These are phyloP conservation scores for Procambarus clarkii DNA, from an alignment of 1,140 invertebrate species.

Conservation along the genomic window DNA sequence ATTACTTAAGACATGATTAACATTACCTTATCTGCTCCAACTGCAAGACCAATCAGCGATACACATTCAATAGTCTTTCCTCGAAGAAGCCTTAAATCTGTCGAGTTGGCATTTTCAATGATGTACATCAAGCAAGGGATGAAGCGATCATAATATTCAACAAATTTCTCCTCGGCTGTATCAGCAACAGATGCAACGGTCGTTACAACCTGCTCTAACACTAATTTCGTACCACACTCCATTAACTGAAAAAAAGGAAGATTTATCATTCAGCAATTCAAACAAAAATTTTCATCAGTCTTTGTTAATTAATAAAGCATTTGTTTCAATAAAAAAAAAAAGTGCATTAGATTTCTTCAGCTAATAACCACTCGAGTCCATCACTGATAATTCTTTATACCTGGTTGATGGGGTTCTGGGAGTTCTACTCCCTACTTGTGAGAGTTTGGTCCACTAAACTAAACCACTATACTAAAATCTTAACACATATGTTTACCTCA, in stretches of 20 bases:
- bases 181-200: conserved; percentile 99
- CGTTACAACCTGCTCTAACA: conserved; percentile 98
- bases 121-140: conserved; percentile 99
- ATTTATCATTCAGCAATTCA: no score
- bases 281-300: no score
- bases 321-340: no score
- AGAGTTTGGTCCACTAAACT: no score
- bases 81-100: conserved; percentile 91
- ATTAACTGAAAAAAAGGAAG: conserved; percentile 81
- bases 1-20: background rate
- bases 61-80: conserved; percentile 99
- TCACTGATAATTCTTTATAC: no score
- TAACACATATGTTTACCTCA: no score
- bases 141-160: conserved; percentile 85
- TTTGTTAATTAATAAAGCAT: no score
- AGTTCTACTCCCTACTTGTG: no score
- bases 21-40: conserved; percentile 91
- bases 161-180: conserved; percentile 97
- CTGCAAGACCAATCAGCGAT: conserved; percentile 97
- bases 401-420: no score
- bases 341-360: no score
- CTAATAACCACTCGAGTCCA: no score
- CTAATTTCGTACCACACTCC: conserved; percentile 95
- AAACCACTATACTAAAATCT: no score
- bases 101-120: conserved; percentile 92